These are phyloP conservation scores for Phrynocephalus vlangalii DNA, from an alignment of 2,797 vertebrate species.

Conservation along the genomic window DNA sequence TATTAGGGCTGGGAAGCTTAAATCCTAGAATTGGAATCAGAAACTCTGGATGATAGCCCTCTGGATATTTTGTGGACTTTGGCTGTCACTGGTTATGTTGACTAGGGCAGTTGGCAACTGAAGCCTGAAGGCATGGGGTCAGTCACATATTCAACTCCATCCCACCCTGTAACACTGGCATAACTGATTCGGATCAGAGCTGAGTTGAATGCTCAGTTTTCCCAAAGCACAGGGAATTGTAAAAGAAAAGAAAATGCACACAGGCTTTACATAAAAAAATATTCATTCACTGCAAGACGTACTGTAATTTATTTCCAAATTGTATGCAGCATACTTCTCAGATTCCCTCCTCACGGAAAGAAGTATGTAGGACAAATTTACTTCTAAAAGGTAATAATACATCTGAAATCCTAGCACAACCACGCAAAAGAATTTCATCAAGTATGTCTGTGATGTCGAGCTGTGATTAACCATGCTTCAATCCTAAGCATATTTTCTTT, in stretches of 20 bases:
- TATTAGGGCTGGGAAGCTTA: neutral
- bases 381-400: neutral
- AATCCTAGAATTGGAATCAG: neutral
- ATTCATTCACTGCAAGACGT: neutral
- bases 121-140: neutral
- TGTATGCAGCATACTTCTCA: neutral
- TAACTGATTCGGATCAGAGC: neutral
- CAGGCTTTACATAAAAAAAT: neutral
- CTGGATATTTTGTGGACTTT: too few relatives aligned
- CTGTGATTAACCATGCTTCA: neutral
- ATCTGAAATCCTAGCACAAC: neutral
- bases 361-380: neutral
- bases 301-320: neutral
- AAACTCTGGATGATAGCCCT: neutral
- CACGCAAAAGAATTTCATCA: neutral
- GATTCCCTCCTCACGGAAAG: neutral
- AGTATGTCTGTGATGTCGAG: neutral
- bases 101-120: neutral
- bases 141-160: neutral
- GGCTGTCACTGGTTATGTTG: neutral
- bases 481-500: neutral
- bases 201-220: neutral
- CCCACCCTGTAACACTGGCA: neutral
- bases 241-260: neutral
- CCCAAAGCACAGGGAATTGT: conserved; percentile 1